phyloP scores from a whole-genome alignment of 2,113 vertebrate species.

The Lepus americanus region DNA sequence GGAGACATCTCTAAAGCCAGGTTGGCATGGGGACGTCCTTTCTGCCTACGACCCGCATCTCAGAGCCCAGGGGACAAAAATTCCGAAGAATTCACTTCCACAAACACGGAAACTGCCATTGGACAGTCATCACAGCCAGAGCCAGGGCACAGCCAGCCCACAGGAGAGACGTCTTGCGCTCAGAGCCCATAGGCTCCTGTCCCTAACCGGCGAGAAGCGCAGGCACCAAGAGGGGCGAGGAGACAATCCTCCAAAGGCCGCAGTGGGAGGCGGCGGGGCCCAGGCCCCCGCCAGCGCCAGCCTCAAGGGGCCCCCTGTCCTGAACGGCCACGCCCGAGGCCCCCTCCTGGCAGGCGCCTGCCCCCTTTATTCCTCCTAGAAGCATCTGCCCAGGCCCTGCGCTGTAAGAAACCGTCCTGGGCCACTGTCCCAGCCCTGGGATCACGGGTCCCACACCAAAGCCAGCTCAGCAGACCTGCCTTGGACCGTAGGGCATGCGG shows the following conservation, averaged over 20 bases:
- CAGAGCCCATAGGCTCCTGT: not conserved
- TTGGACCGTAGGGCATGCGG: no score
- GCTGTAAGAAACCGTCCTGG: not conserved
- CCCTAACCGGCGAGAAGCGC: fast-evolving
- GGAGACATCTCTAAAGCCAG: not conserved
- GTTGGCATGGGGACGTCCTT: not conserved
- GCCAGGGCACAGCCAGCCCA: not conserved
- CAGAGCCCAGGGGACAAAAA: not conserved
- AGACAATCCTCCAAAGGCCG: fast-evolving
- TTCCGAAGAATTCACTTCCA: not conserved
- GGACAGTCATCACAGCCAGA: not conserved
- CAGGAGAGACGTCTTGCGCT: not conserved
- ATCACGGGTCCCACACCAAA: not conserved
- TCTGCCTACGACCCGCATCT: not conserved
- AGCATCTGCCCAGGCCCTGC: not conserved
- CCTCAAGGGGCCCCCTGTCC: no score
- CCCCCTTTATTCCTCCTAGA: not conserved
- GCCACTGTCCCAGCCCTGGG: no score
- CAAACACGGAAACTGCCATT: not conserved
- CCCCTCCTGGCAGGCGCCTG: no score
- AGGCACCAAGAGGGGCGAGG: fast-evolving
- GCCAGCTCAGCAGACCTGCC: not conserved
- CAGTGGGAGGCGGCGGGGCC: no score
- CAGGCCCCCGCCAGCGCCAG: no score
- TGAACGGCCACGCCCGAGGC: no score